Evolutionary conservation across 2,113 vertebrate species (phyloP).

Genomic region (Rhagologus leucostigma): DNA sequence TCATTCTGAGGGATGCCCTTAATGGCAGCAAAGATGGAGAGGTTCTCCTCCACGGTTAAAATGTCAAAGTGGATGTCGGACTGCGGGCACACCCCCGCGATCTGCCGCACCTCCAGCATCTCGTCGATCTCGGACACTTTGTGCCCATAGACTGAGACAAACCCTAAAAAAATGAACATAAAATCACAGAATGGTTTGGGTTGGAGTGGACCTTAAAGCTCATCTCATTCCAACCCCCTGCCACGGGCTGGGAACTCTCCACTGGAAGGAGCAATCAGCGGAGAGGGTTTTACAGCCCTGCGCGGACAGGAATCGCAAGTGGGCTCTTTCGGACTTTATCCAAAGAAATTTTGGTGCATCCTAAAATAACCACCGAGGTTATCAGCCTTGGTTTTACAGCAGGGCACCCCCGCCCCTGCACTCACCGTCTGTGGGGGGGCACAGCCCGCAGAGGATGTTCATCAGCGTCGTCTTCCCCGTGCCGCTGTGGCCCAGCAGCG

Average conservation of each 20-base stretch:
- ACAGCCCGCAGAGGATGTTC: slow-evolving; percentile 95
- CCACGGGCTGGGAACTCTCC: background rate
- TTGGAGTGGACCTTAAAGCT: background rate
- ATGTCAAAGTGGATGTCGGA: slow-evolving; percentile 95
- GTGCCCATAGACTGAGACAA: slow-evolving; percentile 89
- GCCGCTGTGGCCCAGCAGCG: slow-evolving; percentile 93
- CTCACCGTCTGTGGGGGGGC: slow-evolving; percentile 83
- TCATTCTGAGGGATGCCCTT: slow-evolving; percentile 87
- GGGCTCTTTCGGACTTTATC: background rate
- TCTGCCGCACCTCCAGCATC: slow-evolving; percentile 85
- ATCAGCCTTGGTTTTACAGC: accelerated
- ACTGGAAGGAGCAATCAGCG: accelerated
- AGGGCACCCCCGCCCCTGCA: background rate
- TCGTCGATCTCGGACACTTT: slow-evolving; percentile 88
- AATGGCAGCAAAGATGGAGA: slow-evolving; percentile 90
- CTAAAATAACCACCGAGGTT: accelerated
- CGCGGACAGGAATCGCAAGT: accelerated
- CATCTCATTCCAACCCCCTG: background rate
- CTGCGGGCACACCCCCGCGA: slow-evolving; percentile 93
- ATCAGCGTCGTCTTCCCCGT: slow-evolving; percentile 95
- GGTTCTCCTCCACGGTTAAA: slow-evolving; percentile 93
- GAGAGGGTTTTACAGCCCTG: background rate
- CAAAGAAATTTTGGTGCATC: accelerated
- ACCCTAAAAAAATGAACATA: slow-evolving; percentile 53
- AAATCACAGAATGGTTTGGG: accelerated